These are phyloP conservation scores for Luscinia luscinia DNA, from an alignment of 2,797 vertebrate genomes.

Conservation along the genomic window DNA sequence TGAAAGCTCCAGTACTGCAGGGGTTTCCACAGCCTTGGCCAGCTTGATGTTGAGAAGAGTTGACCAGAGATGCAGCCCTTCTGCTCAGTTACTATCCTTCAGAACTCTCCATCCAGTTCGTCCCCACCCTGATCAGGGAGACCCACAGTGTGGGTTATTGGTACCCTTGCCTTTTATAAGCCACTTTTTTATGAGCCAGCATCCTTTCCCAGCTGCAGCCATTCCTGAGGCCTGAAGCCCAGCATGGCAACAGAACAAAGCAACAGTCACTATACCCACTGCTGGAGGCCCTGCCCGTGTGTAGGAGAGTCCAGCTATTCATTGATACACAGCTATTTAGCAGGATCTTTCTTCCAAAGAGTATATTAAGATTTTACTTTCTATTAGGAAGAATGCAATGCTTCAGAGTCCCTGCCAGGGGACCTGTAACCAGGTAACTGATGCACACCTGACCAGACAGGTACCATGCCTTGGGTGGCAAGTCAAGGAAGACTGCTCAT, in stretches of 20 bases:
- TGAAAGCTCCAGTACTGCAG: slow-evolving; percentile 9
- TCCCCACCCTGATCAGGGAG: not conserved
- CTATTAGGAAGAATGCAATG: not conserved
- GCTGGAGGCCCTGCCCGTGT: not conserved
- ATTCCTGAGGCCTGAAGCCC: not conserved
- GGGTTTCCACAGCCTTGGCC: slow-evolving; percentile 16
- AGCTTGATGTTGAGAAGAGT: not conserved
- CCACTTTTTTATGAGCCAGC: not conserved
- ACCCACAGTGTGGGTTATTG: not conserved
- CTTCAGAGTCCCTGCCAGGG: not conserved
- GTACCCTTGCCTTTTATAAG: not conserved
- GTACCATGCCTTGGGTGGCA: not conserved
- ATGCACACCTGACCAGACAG: not conserved
- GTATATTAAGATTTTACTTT: not conserved
- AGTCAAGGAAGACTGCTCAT: fast-evolving
- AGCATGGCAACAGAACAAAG: not conserved
- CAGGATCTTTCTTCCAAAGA: not conserved
- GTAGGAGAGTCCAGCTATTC: not conserved
- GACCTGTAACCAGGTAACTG: not conserved
- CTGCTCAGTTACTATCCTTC: not conserved
- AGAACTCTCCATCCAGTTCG: not conserved
- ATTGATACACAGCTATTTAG: not conserved
- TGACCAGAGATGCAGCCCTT: not conserved
- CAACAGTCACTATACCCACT: not conserved
- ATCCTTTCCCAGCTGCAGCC: not conserved